phyloP scores from a whole-genome alignment of 2,888 invertebrate genomes.

The Drosophila pseudotakahashii region DNA sequence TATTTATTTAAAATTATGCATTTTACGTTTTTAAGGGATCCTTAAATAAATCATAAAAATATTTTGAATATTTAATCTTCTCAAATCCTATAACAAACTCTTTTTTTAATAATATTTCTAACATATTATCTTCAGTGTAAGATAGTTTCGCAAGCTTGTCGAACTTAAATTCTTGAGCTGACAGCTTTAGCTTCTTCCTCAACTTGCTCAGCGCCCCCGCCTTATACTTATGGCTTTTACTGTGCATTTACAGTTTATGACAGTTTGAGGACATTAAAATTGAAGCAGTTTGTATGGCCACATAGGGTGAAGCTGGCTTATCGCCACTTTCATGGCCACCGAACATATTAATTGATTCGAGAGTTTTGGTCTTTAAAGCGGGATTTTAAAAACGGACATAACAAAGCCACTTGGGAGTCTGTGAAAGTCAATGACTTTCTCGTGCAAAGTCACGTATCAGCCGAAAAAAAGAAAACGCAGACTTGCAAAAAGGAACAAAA shows the following conservation, averaged over 20 bases:
- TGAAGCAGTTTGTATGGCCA: conserved; percentile 33
- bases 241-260: conserved; percentile 59
- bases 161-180: conserved; percentile 45
- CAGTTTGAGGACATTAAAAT: conserved; percentile 46
- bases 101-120: background rate
- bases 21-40: too few relatives aligned
- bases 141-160: conserved; percentile 20
- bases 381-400: conserved; percentile 14
- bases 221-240: conserved; percentile 32
- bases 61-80: too few relatives aligned
- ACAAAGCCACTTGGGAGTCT: conserved; percentile 38
- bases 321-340: conserved; percentile 17
- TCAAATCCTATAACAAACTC: too few relatives aligned
- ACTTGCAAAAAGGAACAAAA: conserved; percentile 7
- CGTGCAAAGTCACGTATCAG: conserved; percentile 26
- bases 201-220: background rate
- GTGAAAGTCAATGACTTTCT: conserved; percentile 42
- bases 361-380: conserved; percentile 29
- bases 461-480: background rate
- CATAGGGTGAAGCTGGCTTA: conserved; percentile 41
- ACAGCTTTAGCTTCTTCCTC: conserved; percentile 23
- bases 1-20: too few relatives aligned
- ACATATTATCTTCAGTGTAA: background rate
- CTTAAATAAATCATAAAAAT: too few relatives aligned
- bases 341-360: conserved; percentile 43